Evolutionary conservation across 1,140 invertebrate genomes (phyloP).

Genomic region (Caenorhabditis inopinata): DNA sequence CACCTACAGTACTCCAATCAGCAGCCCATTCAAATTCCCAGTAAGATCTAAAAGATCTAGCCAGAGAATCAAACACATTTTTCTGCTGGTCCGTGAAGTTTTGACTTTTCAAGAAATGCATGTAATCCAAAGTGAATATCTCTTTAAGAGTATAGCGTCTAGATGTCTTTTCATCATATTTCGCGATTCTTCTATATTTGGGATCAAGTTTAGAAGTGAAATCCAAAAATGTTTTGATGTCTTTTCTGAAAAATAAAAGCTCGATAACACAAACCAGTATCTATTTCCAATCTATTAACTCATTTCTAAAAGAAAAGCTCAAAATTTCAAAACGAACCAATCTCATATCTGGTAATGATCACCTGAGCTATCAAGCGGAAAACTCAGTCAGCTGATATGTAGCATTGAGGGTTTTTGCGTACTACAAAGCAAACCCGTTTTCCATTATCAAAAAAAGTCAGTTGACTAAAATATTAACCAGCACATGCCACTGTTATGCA

Average conservation of each 20-base stretch:
- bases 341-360: slow-evolving; percentile 12
- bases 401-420: background rate
- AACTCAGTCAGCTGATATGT: background rate
- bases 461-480: background rate
- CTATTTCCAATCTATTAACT: background rate
- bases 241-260: background rate
- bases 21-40: slow-evolving; percentile 48
- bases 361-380: background rate
- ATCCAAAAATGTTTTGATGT: slow-evolving; percentile 34
- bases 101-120: slow-evolving; percentile 32
- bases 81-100: slow-evolving; percentile 28
- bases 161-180: slow-evolving; percentile 22
- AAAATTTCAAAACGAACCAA: too few relatives aligned
- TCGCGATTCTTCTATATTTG: slow-evolving; percentile 31
- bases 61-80: slow-evolving; percentile 31
- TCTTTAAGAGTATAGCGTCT: slow-evolving; percentile 28
- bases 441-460: background rate
- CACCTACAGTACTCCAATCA: slow-evolving; percentile 44
- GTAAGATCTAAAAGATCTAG: slow-evolving; percentile 37
- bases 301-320: too few relatives aligned
- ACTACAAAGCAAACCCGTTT: background rate
- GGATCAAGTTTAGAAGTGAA: slow-evolving; percentile 35
- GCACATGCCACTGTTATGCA: background rate
- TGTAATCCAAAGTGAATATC: slow-evolving; percentile 35
- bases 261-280: too few relatives aligned